Percentiles rank a stretch among this genome's conserved stretches.
phyloP scores from a whole-genome alignment of 1,140 invertebrate species.

The Penaeus vannamei region DNA sequence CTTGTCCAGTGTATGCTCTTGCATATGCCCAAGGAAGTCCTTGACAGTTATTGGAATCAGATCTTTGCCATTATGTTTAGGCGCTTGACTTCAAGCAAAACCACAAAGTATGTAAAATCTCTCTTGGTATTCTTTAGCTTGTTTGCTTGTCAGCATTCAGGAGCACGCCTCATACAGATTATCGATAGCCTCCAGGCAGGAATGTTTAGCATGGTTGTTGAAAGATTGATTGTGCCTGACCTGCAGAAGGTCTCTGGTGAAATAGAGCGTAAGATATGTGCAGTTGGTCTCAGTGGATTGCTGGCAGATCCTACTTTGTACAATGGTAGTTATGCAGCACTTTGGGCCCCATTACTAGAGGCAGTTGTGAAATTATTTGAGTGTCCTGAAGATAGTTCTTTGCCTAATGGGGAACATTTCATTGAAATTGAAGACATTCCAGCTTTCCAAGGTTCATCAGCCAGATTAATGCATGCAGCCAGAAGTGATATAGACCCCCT shows the following conservation, averaged over 20 bases:
- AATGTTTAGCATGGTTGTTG: constrained; percentile 95
- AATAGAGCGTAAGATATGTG: constrained; percentile 89
- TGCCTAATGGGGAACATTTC: constrained; percentile 87
- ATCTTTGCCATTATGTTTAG: constrained; percentile 94
- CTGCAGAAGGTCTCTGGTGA: constrained; percentile 87
- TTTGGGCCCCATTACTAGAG: constrained; percentile 77
- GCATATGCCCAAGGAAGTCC: constrained; percentile 72
- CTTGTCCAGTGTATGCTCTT: constrained; percentile 85
- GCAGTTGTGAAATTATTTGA: constrained; percentile 90
- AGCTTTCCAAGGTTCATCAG: constrained; percentile 91
- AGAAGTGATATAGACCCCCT: constrained; percentile 82
- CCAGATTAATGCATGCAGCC: constrained; percentile 88
- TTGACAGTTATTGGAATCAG: constrained; percentile 87
- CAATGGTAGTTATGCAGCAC: constrained; percentile 77
- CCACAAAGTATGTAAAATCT: constrained; percentile 91
- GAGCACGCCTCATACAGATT: constrained; percentile 80
- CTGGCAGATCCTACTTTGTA: constrained; percentile 82
- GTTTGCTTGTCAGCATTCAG: constrained; percentile 85
- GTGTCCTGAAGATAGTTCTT: constrained; percentile 85
- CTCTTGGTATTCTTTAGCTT: constrained; percentile 92
- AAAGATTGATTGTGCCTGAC: constrained; percentile 88
- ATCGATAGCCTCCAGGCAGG: constrained; percentile 90
- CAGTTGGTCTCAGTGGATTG: constrained; percentile 89
- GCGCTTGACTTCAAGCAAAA: constrained; percentile 91
- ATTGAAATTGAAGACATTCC: constrained; percentile 87